phyloP scores from a whole-genome alignment of 2,113 vertebrate species.

The Sisor rabdophorus region DNA sequence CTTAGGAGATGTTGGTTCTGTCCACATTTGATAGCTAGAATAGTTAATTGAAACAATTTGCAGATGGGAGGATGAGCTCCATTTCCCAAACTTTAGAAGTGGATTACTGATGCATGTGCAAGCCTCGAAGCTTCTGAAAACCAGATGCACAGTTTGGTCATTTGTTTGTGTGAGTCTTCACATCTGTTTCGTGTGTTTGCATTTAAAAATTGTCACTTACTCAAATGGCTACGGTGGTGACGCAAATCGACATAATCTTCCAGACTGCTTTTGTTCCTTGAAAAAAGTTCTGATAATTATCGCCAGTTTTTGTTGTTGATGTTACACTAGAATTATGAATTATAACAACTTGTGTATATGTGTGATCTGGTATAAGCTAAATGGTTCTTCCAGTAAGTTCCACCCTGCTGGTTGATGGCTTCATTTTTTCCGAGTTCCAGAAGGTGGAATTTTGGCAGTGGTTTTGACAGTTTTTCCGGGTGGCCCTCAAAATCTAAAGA shows the following conservation, averaged over 20 bases:
- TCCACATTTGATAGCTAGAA: slow-evolving; percentile 44
- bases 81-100: slow-evolving; percentile 63
- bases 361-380: neutral
- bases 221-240: neutral
- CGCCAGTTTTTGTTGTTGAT: neutral
- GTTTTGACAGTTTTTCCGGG: slow-evolving; percentile 30
- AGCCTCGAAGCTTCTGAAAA: slow-evolving; percentile 62
- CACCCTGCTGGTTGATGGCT: slow-evolving; percentile 26
- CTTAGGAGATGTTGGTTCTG: slow-evolving; percentile 21
- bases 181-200: slow-evolving; percentile 19
- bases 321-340: too few species aligned
- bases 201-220: neutral
- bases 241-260: neutral
- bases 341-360: slow-evolving; percentile 14
- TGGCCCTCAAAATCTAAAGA: slow-evolving; percentile 43
- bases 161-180: slow-evolving; percentile 35
- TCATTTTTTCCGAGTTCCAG: slow-evolving; percentile 21
- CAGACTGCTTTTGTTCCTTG: neutral
- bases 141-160: slow-evolving; percentile 58
- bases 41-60: slow-evolving; percentile 50
- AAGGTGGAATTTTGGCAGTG: slow-evolving; percentile 45
- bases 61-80: slow-evolving; percentile 52
- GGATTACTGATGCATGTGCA: slow-evolving; percentile 59
- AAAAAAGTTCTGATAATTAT: too few species aligned
- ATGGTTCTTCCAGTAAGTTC: neutral